phyloP scores from a whole-genome alignment of 2,888 invertebrate species.

The Timema cristinae region DNA sequence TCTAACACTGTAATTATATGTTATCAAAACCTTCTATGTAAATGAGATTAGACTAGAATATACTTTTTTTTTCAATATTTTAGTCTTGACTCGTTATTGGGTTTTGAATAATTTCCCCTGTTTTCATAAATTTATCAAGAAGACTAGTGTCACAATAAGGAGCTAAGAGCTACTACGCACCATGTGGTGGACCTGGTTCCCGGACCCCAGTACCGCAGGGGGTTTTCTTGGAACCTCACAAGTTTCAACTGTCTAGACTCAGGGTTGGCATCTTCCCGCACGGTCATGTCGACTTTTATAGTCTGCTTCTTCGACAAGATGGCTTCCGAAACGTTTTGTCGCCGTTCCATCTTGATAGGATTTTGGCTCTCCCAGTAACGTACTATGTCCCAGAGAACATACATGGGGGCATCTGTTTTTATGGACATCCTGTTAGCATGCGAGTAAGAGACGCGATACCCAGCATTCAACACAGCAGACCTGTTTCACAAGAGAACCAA shows the following conservation, averaged over 20 bases:
- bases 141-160: not conserved
- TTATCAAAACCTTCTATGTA: too few species aligned
- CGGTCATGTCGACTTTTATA: conserved; percentile 50
- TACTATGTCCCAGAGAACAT: conserved; percentile 88
- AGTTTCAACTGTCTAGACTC: conserved; percentile 66
- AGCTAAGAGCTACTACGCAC: conserved; percentile 48
- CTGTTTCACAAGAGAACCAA: conserved; percentile 46
- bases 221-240: conserved; percentile 82
- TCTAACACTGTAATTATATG: too few species aligned
- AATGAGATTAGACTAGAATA: too few species aligned
- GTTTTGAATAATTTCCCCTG: too few species aligned
- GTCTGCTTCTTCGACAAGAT: conserved; percentile 55
- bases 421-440: conserved; percentile 84
- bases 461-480: conserved; percentile 85
- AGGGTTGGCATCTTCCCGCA: conserved; percentile 74
- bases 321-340: conserved; percentile 39
- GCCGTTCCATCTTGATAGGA: conserved; percentile 62
- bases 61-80: not conserved
- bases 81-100: too few species aligned
- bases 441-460: conserved; percentile 86
- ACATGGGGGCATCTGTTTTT: conserved; percentile 87
- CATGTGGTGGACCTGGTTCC: conserved; percentile 75
- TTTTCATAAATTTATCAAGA: not conserved
- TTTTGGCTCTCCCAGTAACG: conserved; percentile 71
- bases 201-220: conserved; percentile 86